Evolutionary conservation across 2,888 invertebrate species (phyloP), one percentile per base, ranked within the genome.

Genomic region (Ecliptopera silaceata): DNA sequence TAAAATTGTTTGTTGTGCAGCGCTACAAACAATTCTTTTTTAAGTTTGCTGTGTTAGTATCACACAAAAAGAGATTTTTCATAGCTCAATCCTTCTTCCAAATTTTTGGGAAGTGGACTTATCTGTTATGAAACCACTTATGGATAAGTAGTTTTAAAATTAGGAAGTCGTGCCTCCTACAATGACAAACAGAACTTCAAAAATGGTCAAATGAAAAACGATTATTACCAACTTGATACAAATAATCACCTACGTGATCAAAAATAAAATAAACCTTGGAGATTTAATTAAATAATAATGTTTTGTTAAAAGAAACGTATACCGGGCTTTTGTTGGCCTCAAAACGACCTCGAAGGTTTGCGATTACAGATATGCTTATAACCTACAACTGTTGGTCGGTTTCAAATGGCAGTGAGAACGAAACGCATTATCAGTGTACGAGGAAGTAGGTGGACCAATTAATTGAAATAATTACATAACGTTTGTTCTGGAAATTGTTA

Each of bases 301-400:
- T 54, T 54, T 54, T 42, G 41, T 29, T 47, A 54, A 53, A 54
- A 47, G 41, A 47, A 54, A 48, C 46, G 53, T 47, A 46, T 12
- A 53, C 53, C 52, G 46, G 53, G 47, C 54, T 47, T 47, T 54
- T 41, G 42, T 36, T 48, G 61, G 59, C 61, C 61, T 64, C 47
- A 53, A 20, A 42, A 22, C 50, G 59, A 55, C 61, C 61, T 61
- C 61, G 56, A 47, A 56, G 51, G 48, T 56, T 39, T 56, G 50
- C 43, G 56, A 56, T 63, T 56, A 43, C 50, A 26, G 51, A 56
- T 58, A 63, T 47, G 50, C 43, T 42, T 45, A 54, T 47, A 47
- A 47, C 47, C 17, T 48, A 48, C 39, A 47, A 48, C 47, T 36
- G 47, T 36, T 47, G 34, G 42, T 18, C 42, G 47, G 39, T 48